A percentile compares a stretch with the other conserved stretches of the same genome.
Conservation (phyloP, 2,888 invertebrate genomes). For the Julus scandinavius region DNA sequence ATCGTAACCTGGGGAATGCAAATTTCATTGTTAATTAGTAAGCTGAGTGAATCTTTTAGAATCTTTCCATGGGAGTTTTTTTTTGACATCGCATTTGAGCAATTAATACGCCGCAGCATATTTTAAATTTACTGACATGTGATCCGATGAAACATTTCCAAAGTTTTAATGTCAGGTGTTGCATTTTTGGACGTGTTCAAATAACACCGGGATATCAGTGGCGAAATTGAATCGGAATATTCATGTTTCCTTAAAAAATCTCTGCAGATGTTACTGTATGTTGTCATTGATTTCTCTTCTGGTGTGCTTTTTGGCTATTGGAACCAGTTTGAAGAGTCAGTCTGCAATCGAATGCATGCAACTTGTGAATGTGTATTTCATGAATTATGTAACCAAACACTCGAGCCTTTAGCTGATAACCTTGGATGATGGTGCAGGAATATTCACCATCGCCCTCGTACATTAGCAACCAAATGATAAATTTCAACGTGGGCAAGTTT, state of each 20-base stretch:
- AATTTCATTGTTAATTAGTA: too few species aligned
- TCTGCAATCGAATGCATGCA: background rate
- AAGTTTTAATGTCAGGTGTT: background rate
- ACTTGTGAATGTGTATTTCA: constrained; percentile 1
- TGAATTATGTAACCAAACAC: constrained; percentile 33
- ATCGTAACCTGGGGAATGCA: too few species aligned
- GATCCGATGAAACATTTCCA: background rate
- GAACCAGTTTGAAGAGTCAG: background rate
- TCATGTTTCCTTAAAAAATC: background rate
- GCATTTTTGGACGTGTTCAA: background rate
- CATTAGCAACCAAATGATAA: constrained; percentile 27
- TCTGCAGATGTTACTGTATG: too few species aligned
- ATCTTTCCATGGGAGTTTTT: too few species aligned
- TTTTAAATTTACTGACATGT: background rate
- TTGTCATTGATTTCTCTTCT: too few species aligned
- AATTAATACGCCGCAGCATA: background rate
- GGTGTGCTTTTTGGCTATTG: too few species aligned
- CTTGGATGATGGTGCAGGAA: background rate
- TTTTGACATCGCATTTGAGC: background rate
- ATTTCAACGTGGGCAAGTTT: background rate
- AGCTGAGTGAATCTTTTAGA: too few species aligned
- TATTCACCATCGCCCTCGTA: background rate
- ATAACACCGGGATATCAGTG: background rate
- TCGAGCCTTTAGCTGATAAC: background rate
- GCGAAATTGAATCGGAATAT: background rate